Evolutionary conservation across 2,113 vertebrate genomes (phyloP), one percentile per base, ranked within the genome.

Genomic region (Cisticola juncidis): DNA sequence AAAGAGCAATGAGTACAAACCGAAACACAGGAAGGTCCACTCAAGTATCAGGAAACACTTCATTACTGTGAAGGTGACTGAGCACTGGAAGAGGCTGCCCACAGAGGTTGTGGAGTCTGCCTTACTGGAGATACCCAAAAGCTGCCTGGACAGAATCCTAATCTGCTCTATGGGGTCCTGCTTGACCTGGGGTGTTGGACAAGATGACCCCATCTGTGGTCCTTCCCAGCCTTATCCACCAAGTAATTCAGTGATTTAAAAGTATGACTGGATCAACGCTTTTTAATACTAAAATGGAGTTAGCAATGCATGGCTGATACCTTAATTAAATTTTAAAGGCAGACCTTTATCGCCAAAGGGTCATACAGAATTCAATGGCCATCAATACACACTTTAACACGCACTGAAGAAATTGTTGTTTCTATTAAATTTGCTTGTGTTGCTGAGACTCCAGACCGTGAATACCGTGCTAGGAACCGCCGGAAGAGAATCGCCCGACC

Each of bases 401-500:
- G 2, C n/a, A 4, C 2, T 44, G 14, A 33, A 44, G 31, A 25
- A 57, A 48, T 33, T 2, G 10, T 0, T 9, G 2, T 7, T 42
- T 12, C 21, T 7, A 1, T 12, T 5, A 20, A 57, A 26, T 2
- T 7, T 1, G 2, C 3, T 1, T 0, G 12, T 7, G 31, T 4
- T 47, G 14, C n/a, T 16, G 11, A 24, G 23, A 9, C 58, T 28
- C 38, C 44, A 5, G 15, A 23, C 6, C 1, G 28, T 1, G 40
- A 17, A 23, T 0, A 2, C 23, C 0, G 11, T 0, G 26, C 48
- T 5, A 47, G 25, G 33, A 8, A 9, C 1, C 2, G 2, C 14
- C 1, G 20, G 16, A 19, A 17, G 8, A 40, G 35, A 24, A 26
- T 11, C 6, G 18, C 38, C 35, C 11, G 11, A 2, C 2, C 5